Evolutionary conservation across 2,888 invertebrate genomes (phyloP).

Genomic region (Metalampra italica): DNA sequence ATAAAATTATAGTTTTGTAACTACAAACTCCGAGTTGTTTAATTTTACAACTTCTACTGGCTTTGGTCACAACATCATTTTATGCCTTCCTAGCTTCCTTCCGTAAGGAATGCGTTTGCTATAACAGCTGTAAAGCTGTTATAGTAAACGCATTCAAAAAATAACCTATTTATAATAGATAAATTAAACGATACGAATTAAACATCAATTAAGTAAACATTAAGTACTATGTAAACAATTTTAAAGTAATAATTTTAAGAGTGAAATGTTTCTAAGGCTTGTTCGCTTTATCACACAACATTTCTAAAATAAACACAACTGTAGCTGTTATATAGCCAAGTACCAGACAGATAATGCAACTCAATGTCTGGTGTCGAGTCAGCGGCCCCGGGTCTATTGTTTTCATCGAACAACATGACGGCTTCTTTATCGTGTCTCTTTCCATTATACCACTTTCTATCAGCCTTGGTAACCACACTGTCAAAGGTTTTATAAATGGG

Average conservation of each 20-base stretch:
- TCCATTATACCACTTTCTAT: slow-evolving; percentile 52
- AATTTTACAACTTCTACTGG: too few relatives aligned
- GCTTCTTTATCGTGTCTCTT: slow-evolving; percentile 30
- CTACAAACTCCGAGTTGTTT: neutral
- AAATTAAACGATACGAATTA: too few relatives aligned
- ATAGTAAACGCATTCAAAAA: too few relatives aligned
- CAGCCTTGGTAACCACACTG: slow-evolving; percentile 48
- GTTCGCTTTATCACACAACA: slow-evolving; percentile 27
- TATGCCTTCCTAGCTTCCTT: too few relatives aligned
- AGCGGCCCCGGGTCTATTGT: slow-evolving; percentile 44
- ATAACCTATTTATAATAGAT: too few relatives aligned
- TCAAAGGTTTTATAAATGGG: slow-evolving; percentile 37
- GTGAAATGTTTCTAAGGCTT: neutral
- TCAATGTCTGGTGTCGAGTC: slow-evolving; percentile 41
- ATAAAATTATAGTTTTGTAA: neutral
- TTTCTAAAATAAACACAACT: slow-evolving; percentile 39
- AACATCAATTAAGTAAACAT: too few relatives aligned
- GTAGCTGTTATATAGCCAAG: slow-evolving; percentile 40
- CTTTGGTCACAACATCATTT: too few relatives aligned
- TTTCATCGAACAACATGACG: slow-evolving; percentile 19
- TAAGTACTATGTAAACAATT: too few relatives aligned
- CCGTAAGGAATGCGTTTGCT: too few relatives aligned
- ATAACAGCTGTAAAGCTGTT: too few relatives aligned
- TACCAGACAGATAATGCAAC: slow-evolving; percentile 44
- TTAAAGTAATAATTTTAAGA: too few relatives aligned